Conservation (phyloP, 2,888 invertebrate genomes). For the Dysmachus trigonus region DNA sequence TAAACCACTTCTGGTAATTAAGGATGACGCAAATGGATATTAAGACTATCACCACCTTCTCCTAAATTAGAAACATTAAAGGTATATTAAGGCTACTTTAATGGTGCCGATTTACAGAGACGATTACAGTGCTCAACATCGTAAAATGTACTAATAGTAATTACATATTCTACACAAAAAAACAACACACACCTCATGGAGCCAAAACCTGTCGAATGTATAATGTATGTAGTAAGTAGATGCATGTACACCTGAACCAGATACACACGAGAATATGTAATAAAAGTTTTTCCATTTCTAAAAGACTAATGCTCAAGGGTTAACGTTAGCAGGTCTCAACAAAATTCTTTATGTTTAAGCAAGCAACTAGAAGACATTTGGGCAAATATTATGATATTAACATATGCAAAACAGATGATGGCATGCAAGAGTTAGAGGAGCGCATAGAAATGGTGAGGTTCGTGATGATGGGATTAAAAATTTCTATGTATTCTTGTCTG, state of each 20-base stretch:
- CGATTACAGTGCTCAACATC: neutral
- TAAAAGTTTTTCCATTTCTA: neutral
- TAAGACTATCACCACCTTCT: neutral
- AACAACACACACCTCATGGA: neutral
- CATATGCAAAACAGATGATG: neutral
- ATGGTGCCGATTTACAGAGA: neutral
- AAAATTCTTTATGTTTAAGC: neutral
- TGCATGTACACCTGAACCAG: neutral
- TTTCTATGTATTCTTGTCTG: neutral
- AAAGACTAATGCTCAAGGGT: neutral
- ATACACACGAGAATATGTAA: neutral
- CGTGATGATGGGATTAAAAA: neutral
- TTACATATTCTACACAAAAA: neutral
- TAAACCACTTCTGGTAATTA: neutral
- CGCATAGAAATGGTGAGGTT: neutral
- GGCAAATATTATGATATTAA: neutral
- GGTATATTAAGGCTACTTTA: neutral
- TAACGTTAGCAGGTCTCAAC: neutral
- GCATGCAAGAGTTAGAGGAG: neutral
- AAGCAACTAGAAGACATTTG: neutral
- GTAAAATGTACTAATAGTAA: neutral
- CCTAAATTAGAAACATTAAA: neutral
- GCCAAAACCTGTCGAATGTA: neutral
- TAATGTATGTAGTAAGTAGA: too few species aligned
- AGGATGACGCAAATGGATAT: neutral